Percentiles rank a stretch among this genome's conserved stretches.
These are phyloP conservation scores for Sciurus niger DNA, from an alignment of 2,113 vertebrate genomes.

Conservation along the genomic window DNA sequence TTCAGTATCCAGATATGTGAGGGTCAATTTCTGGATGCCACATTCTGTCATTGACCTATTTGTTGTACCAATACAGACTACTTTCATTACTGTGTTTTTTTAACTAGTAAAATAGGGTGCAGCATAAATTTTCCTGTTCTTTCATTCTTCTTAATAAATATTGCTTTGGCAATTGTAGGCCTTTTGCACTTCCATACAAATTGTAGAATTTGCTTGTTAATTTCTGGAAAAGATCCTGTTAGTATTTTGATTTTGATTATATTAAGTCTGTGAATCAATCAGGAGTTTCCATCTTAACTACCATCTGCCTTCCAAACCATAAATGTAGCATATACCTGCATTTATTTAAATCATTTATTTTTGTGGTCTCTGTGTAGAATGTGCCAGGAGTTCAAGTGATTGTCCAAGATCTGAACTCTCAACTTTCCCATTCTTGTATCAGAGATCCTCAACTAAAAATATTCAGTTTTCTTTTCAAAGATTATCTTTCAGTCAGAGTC, in stretches of 20 bases:
- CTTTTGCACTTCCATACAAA: constrained; percentile 1
- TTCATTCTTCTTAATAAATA: constrained; percentile 25
- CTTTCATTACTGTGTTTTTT: constrained; percentile 33
- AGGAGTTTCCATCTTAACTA: background rate
- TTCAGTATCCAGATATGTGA: background rate
- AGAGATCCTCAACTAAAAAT: background rate
- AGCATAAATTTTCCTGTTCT: background rate
- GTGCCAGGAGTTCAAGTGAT: background rate
- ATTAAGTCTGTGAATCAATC: background rate
- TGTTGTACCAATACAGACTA: background rate
- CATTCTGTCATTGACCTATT: background rate
- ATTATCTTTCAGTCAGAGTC: background rate
- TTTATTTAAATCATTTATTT: constrained; percentile 8
- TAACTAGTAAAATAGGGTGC: background rate
- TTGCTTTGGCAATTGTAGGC: background rate
- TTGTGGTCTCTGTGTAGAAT: background rate
- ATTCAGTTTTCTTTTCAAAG: background rate
- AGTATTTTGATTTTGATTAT: constrained; percentile 39
- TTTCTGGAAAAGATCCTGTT: constrained; percentile 19
- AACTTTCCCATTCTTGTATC: background rate
- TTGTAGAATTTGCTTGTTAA: background rate
- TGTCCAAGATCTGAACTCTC: background rate
- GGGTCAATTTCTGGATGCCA: background rate
- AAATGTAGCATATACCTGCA: background rate
- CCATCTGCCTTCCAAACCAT: background rate